Evolutionary conservation across 2,113 vertebrate genomes (phyloP), one percentile per base, ranked within the genome.

Genomic region (Entelurus aequoreus): DNA sequence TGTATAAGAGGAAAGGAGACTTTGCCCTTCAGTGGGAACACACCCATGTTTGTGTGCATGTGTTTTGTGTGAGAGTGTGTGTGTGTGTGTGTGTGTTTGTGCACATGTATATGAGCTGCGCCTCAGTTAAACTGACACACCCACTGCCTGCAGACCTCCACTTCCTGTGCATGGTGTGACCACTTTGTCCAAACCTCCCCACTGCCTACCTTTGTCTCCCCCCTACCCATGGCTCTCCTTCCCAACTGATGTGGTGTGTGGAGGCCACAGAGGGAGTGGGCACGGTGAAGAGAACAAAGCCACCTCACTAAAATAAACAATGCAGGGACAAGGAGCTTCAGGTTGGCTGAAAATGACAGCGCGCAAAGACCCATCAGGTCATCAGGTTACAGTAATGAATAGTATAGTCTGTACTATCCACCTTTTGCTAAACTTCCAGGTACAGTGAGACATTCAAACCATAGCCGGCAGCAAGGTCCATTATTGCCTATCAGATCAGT

Each of bases 141-240:
- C 88, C 88, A 89, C 83, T 81, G 86, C 80, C 84, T 82, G 84
- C 65, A 87, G 85, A 90, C 84, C 88, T 90, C 82, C 74, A 87
- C 88, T 90, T 92, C 88, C 89, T 91, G 88, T 86, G 84, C 80
- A 65, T 81, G 81, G 80, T 84, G 84, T 88, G 28, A 28, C 86
- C 79, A 12, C 75, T 87, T 88, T 88, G 86, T 91, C 86, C 85
- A 87, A 88, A 88, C 58, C 50, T 48, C 47, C 50, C 52, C 50
- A 37, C 35, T 52, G 8, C 48, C 37, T 16, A 35, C 42, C 16
- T 35, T 66, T 3, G 54, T 21, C 68, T 58, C 60, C 70, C 69
- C 46, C 60, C 40, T 62, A 63, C 69, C 58, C 57, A 37, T 70
- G 51, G 52, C 71, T 73, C 80, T 80, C 75, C 66, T 77, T 70